Evolutionary conservation across 2,888 invertebrate genomes (phyloP), one percentile per base, ranked within the genome.

Genomic region (Teinopalpus imperialis): DNA sequence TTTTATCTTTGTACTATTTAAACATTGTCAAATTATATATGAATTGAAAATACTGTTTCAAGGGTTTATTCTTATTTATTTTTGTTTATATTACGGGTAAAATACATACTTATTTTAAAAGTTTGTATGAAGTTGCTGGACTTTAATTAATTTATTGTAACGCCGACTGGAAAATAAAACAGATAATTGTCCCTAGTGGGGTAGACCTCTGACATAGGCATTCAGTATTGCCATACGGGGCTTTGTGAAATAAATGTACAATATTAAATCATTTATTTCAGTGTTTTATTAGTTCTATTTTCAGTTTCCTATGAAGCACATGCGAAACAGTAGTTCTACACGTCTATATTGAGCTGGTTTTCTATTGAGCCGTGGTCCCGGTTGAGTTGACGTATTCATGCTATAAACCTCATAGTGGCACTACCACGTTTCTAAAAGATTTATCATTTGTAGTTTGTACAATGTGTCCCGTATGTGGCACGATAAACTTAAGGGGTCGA

Each of bases 241-340:
- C 40, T 34, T 35, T 29, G 34, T 29, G 23, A 46, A 46, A 46
- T 35, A 40, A 34, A 35, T 46, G 34, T 40, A 40, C 29, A 46
- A 40, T 23, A 21, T 35, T 26, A 34, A 23, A 35, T 32, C 21
- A 18, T 29, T 7, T 3, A 3, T 13, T 13, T 8, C 3, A 14
- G 40, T 34, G 34, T 46, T 35, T 40, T 40, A 35, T 46, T 46
- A 20, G n/a, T 10, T 13, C 2, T 8, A 4, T 0, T 21, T 7
- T 21, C n/a, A 7, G 21, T 6, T n/a, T 7, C 2, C n/a, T 23
- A 23, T 23, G 5, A 23, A 23, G 4, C n/a, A n/a, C n/a, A n/a
- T n/a, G n/a, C n/a, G n/a, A n/a, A n/a, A n/a, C n/a, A n/a, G n/a
- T n/a, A n/a, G n/a, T n/a, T n/a, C n/a, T n/a, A n/a, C n/a, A n/a